Conservation (phyloP, 2,113 vertebrate genomes). For the Eudyptes chrysolophus region DNA sequence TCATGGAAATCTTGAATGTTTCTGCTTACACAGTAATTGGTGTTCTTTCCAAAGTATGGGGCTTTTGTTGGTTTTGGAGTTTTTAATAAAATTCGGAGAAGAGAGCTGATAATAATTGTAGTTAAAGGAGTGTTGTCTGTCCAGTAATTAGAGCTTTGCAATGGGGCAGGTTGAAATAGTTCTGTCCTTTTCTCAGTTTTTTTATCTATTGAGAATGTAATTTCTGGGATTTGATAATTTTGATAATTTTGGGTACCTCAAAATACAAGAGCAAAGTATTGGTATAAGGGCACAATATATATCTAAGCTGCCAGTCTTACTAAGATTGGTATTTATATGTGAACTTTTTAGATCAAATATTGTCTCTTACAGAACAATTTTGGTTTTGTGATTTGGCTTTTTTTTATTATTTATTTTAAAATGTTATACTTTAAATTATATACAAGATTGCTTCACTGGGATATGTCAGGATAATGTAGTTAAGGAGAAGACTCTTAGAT, state of each 20-base stretch:
- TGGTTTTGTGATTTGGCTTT: neutral
- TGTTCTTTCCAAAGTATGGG: neutral
- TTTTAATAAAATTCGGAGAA: neutral
- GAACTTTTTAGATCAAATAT: neutral
- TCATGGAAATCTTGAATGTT: neutral
- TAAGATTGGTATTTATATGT: neutral
- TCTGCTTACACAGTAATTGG: neutral
- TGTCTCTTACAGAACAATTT: neutral
- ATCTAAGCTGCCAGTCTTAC: neutral
- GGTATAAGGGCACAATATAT: neutral
- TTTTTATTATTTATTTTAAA: neutral
- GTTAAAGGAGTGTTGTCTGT: neutral
- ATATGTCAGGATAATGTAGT: neutral
- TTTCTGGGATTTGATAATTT: neutral
- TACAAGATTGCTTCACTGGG: neutral
- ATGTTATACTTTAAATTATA: neutral
- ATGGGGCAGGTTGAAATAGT: neutral
- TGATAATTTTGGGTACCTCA: neutral
- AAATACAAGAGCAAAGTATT: neutral
- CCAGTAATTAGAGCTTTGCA: neutral
- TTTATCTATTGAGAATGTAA: neutral
- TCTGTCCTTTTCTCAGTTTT: neutral
- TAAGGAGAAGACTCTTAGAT: neutral
- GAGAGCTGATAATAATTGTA: neutral
- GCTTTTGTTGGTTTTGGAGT: neutral